A percentile compares a stretch with the other conserved stretches of the same genome.
Conservation (phyloP, 2,888 invertebrate species). For the Acholoe squamosa region DNA sequence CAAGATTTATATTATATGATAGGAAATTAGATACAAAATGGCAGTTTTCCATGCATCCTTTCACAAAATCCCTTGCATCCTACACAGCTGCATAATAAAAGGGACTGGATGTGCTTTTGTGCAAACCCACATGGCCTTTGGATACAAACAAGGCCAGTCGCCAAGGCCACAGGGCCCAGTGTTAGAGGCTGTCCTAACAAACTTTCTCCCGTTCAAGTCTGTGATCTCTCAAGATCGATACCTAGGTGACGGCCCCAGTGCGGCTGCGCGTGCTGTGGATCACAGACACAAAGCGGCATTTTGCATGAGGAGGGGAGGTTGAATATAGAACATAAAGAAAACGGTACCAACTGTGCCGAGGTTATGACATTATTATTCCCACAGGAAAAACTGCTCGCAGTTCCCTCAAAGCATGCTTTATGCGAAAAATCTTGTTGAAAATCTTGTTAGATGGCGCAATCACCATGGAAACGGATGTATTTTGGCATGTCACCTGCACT, state of each 20-base stretch:
- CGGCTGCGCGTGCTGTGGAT: neutral
- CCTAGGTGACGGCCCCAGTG: neutral
- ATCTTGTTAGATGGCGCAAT: constrained; percentile 11
- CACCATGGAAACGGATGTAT: constrained; percentile 34
- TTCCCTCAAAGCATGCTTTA: constrained; percentile 16
- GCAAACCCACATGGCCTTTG: neutral
- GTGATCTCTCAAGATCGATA: constrained; percentile 25
- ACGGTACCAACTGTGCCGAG: neutral
- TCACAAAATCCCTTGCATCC: too few species aligned
- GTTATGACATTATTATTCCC: constrained; percentile 46
- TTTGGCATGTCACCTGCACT: constrained; percentile 20
- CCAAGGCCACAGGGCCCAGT: constrained; percentile 12
- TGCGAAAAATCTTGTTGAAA: neutral
- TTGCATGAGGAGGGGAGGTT: neutral
- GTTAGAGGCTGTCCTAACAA: neutral
- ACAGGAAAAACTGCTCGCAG: neutral
- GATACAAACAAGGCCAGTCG: neutral
- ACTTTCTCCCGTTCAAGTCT: neutral
- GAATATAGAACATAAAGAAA: neutral
- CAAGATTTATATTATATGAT: too few species aligned
- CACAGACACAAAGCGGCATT: neutral
- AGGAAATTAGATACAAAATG: too few species aligned
- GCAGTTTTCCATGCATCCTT: too few species aligned
- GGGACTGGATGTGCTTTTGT: too few species aligned
- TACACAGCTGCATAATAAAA: too few species aligned